These are phyloP conservation scores for Ceratina calcarata DNA, from an alignment of 1,140 invertebrate genomes.

Conservation along the genomic window DNA sequence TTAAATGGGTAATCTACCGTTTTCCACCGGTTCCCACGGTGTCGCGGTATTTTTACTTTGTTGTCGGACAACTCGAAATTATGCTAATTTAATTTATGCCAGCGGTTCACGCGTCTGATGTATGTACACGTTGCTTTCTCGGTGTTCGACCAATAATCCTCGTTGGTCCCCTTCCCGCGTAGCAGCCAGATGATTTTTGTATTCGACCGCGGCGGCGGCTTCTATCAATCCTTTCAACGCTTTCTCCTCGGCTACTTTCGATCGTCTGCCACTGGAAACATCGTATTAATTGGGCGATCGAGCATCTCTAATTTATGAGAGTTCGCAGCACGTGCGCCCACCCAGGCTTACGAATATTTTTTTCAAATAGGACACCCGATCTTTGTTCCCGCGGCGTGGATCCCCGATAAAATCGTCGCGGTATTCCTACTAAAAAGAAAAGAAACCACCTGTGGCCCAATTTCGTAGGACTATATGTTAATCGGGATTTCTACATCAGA, in stretches of 20 bases:
- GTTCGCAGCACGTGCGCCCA: constrained; percentile 49
- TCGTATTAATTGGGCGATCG: constrained; percentile 68
- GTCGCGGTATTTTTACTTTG: constrained; percentile 71
- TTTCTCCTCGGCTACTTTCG: constrained; percentile 28
- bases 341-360: constrained; percentile 46
- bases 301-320: constrained; percentile 63
- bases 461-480: constrained; percentile 3
- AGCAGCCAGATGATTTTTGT: neutral
- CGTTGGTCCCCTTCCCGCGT: neutral
- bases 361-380: constrained; percentile 43
- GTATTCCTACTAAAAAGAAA: neutral
- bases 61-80: constrained; percentile 61
- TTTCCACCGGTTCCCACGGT: constrained; percentile 65
- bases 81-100: constrained; percentile 77
- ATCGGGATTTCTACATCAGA: neutral
- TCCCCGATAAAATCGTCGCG: constrained; percentile 36
- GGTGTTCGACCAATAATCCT: constrained; percentile 38
- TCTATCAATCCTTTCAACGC: constrained; percentile 26
- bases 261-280: constrained; percentile 61
- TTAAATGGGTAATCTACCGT: constrained; percentile 24
- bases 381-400: constrained; percentile 15
- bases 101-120: constrained; percentile 50
- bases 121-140: constrained; percentile 17
- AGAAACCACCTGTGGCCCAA: neutral
- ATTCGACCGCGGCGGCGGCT: neutral